phyloP scores from a whole-genome alignment of 2,797 vertebrate genomes.

The Odontamblyopus rebecca region DNA sequence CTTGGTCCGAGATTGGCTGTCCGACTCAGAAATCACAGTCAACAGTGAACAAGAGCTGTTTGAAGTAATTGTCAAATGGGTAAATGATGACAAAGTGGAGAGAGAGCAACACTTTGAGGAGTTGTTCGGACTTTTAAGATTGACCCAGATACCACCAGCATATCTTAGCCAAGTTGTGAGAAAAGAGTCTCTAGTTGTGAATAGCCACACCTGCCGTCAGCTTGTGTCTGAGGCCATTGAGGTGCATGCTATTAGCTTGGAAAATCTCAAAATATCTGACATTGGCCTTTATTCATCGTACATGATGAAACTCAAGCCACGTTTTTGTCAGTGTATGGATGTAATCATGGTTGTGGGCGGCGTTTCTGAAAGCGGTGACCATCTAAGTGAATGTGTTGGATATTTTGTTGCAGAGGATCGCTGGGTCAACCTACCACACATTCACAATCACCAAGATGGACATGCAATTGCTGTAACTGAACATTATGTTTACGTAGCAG shows the following conservation, averaged over 20 bases:
- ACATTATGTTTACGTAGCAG: constrained; percentile 87
- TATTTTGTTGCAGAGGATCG: constrained; percentile 91
- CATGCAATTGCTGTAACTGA: constrained; percentile 86
- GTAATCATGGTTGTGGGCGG: constrained; percentile 93
- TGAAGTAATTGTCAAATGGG: constrained; percentile 87
- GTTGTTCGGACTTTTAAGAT: constrained; percentile 83
- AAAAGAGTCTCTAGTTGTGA: constrained; percentile 81
- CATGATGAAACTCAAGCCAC: constrained; percentile 72
- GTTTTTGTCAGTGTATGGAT: constrained; percentile 93
- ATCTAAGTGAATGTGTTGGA: constrained; percentile 90
- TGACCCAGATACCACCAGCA: constrained; percentile 88
- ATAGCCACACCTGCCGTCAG: constrained; percentile 76
- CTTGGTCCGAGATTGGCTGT: constrained; percentile 88
- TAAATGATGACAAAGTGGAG: constrained; percentile 79
- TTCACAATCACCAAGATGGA: constrained; percentile 91
- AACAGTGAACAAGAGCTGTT: constrained; percentile 89
- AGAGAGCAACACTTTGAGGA: constrained; percentile 85
- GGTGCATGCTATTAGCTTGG: constrained; percentile 82
- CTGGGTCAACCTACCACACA: constrained; percentile 91
- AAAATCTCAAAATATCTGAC: constrained; percentile 78
- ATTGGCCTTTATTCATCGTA: constrained; percentile 63
- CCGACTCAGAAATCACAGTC: constrained; percentile 87
- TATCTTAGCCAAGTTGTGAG: constrained; percentile 86
- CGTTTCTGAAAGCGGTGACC: constrained; percentile 89
- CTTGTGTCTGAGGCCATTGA: constrained; percentile 86